Evolutionary conservation across 1,140 invertebrate genomes (phyloP), one percentile per base, ranked within the genome.

Genomic region (Chymomyza costata): DNA sequence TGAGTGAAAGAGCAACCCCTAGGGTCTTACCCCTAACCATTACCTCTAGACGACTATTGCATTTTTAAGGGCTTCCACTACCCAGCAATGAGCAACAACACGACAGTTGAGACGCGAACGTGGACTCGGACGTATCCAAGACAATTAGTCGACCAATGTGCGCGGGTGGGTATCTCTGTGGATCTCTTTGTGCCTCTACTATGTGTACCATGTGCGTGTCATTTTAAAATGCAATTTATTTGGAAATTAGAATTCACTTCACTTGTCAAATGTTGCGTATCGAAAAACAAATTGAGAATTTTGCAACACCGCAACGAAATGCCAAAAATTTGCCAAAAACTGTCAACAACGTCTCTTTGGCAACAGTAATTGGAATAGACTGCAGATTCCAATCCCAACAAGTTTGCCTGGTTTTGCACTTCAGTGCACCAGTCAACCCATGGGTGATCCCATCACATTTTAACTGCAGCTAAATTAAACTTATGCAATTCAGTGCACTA

Each of bases 51-150:
- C 31, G 31, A 57, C 71, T 58, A 53, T 65, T 73, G 71, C 71
- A 73, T 78, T 78, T 78, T 67, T 78, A 80, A 73, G 71, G 71
- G 71, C 70, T 76, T 76, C 64, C 56, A 39, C 45, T 37, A 44
- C 30, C 32, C 6, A 50, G 10, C 25, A 28, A 28, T 28, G 38
- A 31, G 10, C 19, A 46, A 14, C 6, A n/a, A n/a, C 17, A 44
- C 51, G 63, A 50, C 71, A 66, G 71, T 78, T 78, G 47, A 54
- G 25, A 59, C 40, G 52, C 48, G 45, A 31, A 66, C 54, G 66
- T 64, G 54, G 45, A 48, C 62, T 34, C 44, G 51, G 25, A 40
- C 52, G 52, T 40, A 18, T 45, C n/a, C 39, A 45, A 43, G 21
- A 25, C 37, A 34, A 7, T 37, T 19, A 35, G 32, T 31, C 25